phyloP scores from a whole-genome alignment of 1,140 invertebrate species.

The Sarcophaga bullata region DNA sequence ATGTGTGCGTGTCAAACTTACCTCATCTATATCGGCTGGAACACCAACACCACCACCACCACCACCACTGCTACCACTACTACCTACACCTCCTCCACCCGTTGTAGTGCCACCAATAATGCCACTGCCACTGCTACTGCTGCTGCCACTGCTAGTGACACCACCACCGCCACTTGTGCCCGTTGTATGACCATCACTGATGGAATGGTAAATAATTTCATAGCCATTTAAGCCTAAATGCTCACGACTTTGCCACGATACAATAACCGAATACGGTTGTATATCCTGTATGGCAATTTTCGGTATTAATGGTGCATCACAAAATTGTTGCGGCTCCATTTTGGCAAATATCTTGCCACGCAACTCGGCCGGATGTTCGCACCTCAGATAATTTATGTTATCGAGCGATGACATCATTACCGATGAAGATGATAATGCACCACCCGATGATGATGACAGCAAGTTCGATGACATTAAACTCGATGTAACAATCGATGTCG shows the following conservation, averaged over 20 bases:
- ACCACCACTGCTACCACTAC: not conserved
- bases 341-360: conserved; percentile 79
- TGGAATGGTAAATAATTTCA: conserved; percentile 84
- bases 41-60: not conserved
- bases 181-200: conserved; percentile 66
- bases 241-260: conserved; percentile 90
- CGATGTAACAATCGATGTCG: not conserved
- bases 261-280: conserved; percentile 85
- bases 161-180: not conserved
- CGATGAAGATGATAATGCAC: not conserved
- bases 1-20: conserved; percentile 14
- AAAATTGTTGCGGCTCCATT: conserved; percentile 82
- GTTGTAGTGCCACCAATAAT: conserved; percentile 62
- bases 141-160: not conserved
- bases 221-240: conserved; percentile 86
- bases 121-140: not conserved
- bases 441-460: not conserved
- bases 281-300: conserved; percentile 88
- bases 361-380: conserved; percentile 82
- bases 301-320: conserved; percentile 81
- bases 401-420: conserved; percentile 65
- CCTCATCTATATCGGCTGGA: conserved; percentile 42
- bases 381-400: conserved; percentile 73
- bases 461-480: no score
- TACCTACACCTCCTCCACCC: conserved; percentile 62